Percentiles rank a stretch among this genome's conserved stretches.
Evolutionary conservation across 2,888 invertebrate genomes (phyloP).

Genomic region (Lordiphosa andalusiaca): DNA sequence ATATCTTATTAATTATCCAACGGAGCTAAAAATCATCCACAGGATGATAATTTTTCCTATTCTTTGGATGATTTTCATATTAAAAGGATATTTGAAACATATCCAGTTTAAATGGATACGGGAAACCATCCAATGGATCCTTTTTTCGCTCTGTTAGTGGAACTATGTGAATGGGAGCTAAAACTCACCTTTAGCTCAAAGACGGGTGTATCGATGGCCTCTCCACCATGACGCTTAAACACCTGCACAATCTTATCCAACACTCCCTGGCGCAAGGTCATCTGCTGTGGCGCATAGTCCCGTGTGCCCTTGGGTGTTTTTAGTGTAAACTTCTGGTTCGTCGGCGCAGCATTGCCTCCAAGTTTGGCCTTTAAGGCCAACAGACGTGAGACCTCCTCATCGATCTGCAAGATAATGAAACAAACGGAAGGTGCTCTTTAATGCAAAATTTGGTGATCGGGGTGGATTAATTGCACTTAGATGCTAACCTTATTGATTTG

Average conservation of each 20-base stretch:
- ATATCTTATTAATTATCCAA: too few species aligned
- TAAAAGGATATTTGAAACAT: too few species aligned
- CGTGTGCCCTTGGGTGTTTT: slow-evolving; percentile 97
- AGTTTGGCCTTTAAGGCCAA: slow-evolving; percentile 89
- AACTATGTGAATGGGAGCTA: too few species aligned
- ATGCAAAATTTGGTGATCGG: not conserved
- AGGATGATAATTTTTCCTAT: too few species aligned
- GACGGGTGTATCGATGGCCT: slow-evolving; percentile 98
- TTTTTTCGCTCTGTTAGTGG: too few species aligned
- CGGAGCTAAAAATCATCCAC: too few species aligned
- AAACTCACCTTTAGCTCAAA: slow-evolving; percentile 93
- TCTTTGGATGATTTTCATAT: too few species aligned
- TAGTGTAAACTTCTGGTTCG: slow-evolving; percentile 88
- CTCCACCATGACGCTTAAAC: slow-evolving; percentile 98
- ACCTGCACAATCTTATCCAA: slow-evolving; percentile 92
- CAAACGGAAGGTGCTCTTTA: not conserved
- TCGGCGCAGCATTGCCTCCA: slow-evolving; percentile 83
- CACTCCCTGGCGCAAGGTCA: slow-evolving; percentile 93
- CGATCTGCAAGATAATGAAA: slow-evolving; percentile 84
- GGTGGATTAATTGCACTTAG: slow-evolving; percentile 43
- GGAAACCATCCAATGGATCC: too few species aligned
- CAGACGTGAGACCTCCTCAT: slow-evolving; percentile 91
- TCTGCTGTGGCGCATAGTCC: slow-evolving; percentile 96
- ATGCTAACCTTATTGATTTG: slow-evolving; percentile 79
- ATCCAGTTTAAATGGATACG: too few species aligned